Percentiles rank a stretch among this genome's conserved stretches.
Conservation (phyloP, 2,797 vertebrate genomes). For the Microtus agrestis region DNA sequence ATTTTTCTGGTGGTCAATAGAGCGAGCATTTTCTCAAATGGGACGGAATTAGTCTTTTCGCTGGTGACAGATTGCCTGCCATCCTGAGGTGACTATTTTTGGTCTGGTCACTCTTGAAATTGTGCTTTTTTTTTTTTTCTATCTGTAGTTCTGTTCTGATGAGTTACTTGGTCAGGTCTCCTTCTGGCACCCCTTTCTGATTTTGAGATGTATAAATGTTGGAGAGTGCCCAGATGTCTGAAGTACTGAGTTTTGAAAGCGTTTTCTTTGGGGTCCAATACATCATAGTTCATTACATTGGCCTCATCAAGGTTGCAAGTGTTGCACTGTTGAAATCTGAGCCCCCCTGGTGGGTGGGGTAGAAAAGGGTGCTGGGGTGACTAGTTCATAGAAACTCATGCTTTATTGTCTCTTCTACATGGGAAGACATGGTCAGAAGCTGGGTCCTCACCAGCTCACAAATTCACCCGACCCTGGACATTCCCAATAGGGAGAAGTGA, state of each 20-base stretch:
- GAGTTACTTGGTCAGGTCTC: not conserved
- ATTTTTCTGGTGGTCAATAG: not conserved
- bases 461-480: not conserved
- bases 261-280: not conserved
- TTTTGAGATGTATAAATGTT: not conserved
- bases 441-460: not conserved
- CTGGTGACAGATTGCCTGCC: not conserved
- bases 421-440: not conserved
- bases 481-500: not conserved
- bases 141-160: not conserved
- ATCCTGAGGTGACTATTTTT: not conserved
- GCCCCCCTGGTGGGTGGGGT: not conserved
- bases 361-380: not conserved
- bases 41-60: constrained; percentile 24
- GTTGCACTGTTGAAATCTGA: not conserved
- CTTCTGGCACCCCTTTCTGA: not conserved
- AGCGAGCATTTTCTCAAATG: constrained; percentile 18
- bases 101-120: not conserved
- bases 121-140: not conserved
- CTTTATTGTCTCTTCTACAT: not conserved
- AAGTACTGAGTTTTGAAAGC: not conserved
- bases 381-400: not conserved
- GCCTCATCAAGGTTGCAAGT: not conserved
- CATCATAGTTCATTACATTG: not conserved
- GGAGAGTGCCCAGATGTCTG: not conserved